Evolutionary conservation across 2,113 vertebrate genomes (phyloP).

Genomic region (Crotalus viridis): DNA sequence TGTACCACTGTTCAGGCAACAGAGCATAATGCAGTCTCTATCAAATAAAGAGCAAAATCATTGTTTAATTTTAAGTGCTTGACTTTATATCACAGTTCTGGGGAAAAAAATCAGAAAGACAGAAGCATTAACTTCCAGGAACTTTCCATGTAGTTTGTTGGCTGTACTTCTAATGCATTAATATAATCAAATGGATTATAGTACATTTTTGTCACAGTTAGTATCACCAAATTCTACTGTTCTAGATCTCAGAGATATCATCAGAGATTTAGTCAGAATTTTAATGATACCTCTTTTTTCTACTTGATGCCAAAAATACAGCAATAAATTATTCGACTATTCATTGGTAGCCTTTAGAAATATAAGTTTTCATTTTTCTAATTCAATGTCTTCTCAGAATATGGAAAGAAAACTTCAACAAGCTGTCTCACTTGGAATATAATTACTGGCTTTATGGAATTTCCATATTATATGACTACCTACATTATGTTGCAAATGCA

Average conservation of each 20-base stretch:
- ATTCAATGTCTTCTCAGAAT: background rate
- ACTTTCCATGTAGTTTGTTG: background rate
- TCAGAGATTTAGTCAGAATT: background rate
- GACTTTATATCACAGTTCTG: background rate
- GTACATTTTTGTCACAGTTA: background rate
- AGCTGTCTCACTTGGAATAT: background rate
- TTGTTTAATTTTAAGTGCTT: conserved; percentile 45
- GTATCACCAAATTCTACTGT: background rate
- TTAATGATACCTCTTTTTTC: background rate
- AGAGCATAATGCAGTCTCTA: conserved; percentile 97
- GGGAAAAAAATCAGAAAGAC: background rate
- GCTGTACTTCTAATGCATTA: background rate
- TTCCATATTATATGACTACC: background rate
- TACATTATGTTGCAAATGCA: background rate
- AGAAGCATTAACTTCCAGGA: background rate
- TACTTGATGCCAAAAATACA: background rate
- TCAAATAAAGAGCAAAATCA: conserved; percentile 53
- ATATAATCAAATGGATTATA: background rate
- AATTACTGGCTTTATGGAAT: background rate
- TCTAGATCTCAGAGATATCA: background rate
- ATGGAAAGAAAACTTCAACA: background rate
- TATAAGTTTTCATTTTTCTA: background rate
- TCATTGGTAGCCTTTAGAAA: background rate
- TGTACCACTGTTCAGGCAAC: conserved; percentile 96
- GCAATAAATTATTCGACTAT: background rate